Percentiles rank a stretch among this genome's conserved stretches.
phyloP scores from a whole-genome alignment of 2,113 vertebrate species.

The Heliornis fulica region DNA sequence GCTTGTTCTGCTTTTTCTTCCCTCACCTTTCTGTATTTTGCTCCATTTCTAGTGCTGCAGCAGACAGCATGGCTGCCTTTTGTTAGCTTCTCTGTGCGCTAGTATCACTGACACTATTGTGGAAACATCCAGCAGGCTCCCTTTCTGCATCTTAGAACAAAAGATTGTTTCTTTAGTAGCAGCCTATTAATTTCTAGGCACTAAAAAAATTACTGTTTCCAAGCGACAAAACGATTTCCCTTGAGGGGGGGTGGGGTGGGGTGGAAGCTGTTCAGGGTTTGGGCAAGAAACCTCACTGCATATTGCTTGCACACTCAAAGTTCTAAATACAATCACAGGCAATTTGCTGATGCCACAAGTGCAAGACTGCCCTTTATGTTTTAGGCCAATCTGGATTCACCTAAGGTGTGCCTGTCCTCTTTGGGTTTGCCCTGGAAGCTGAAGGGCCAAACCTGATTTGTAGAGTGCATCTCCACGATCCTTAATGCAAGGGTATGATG shows the following conservation, averaged over 20 bases:
- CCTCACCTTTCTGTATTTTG: neutral
- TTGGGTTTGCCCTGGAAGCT: neutral
- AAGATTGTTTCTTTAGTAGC: neutral
- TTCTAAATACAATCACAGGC: neutral
- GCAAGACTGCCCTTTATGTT: neutral
- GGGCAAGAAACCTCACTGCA: neutral
- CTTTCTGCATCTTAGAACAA: neutral
- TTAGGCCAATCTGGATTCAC: neutral
- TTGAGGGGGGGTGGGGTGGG: neutral
- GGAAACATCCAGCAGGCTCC: neutral
- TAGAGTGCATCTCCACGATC: neutral
- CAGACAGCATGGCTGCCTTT: conserved; percentile 60
- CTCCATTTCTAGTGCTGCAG: neutral
- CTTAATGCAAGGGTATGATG: neutral
- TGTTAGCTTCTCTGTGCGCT: conserved; percentile 41
- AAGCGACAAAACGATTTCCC: neutral
- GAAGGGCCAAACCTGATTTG: neutral
- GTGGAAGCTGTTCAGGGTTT: neutral
- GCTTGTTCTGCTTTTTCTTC: neutral
- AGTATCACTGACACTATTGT: neutral
- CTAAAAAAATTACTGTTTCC: neutral
- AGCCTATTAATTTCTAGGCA: neutral
- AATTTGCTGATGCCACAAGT: neutral
- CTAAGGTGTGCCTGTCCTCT: neutral
- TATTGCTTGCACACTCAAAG: neutral